Base-by-base conservation (phyloP, 2,113 vertebrate species). In the Todiramphus saurophagus region DNA sequence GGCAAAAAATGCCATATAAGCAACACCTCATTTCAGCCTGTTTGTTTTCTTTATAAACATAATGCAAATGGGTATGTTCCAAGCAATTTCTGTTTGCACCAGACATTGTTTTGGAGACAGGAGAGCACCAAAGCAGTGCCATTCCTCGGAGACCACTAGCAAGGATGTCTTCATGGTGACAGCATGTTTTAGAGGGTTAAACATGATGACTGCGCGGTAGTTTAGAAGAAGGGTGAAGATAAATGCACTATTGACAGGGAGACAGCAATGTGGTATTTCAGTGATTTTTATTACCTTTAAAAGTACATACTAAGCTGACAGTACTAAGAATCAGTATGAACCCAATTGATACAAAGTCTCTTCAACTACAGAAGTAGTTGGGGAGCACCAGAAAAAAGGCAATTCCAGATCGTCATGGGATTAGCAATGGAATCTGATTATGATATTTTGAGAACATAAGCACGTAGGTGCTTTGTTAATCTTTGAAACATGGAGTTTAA, bases 121-220 rank as follows among this genome's bases (percentile, higher is more conserved):
- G n/a, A 77, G 37, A 69, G 72, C 51, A 82, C 28, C 2, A 3
- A 85, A 59, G 43, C 4, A 20, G 48, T 43, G 48, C 30, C 50
- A 70, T 11, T 76, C 8, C 37, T 77, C 1, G 1, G 17, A 90
- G 39, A 60, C 20, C n/a, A 44, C 0, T 2, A 55, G n/a, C n/a
- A 86, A 64, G 30, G 46, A 62, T 48, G 12, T 35, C 53, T 76
- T 67, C 35, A 43, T 10, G 39, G 55, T 46, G 62, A 59, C 53
- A 91, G 25, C 11, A 31, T 9, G 10, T 33, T 90, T 68, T 59
- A 79, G 28, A 68, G 9, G 19, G n/a, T 41, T 77, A 46, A 85
- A 86, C 27, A 30, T 9, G 19, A 56, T 51, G 33, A 73, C 25
- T 73, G 23, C 15, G 7, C 8, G 30, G 31, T 64, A 20, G 30